Percentiles rank a stretch among this genome's conserved stretches.
phyloP scores from a whole-genome alignment of 2,113 vertebrate genomes.

The Prolemur simus region DNA sequence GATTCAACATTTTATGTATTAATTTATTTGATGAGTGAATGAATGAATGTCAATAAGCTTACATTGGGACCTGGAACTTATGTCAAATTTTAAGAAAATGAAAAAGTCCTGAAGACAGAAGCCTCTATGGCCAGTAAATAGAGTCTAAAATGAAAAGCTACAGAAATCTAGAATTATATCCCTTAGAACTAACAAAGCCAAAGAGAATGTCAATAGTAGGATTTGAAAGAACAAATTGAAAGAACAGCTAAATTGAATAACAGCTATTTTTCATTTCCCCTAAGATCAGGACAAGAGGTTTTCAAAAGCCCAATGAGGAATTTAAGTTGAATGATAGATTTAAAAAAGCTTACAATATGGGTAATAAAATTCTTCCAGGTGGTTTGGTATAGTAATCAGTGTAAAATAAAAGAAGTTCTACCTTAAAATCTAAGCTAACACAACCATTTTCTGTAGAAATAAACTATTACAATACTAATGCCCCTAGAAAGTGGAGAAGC shows the following conservation, averaged over 20 bases:
- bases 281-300: not conserved
- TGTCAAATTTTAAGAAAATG: slow-evolving; percentile 38
- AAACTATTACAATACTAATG: not conserved
- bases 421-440: slow-evolving; percentile 1
- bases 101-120: not conserved
- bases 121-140: not conserved
- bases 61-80: not conserved
- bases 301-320: not conserved
- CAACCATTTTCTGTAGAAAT: not conserved
- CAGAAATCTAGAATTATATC: not conserved
- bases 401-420: not conserved
- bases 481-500: not conserved
- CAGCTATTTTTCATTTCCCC: not conserved
- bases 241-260: slow-evolving; percentile 26
- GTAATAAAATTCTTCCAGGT: not conserved
- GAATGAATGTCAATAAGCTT: not conserved
- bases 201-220: not conserved
- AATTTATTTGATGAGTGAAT: not conserved
- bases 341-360: not conserved
- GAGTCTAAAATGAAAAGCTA: slow-evolving; percentile 19
- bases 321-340: slow-evolving; percentile 4
- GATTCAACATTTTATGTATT: not conserved
- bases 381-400: not conserved
- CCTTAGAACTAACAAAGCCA: slow-evolving; percentile 7
- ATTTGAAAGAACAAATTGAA: not conserved